Percentiles rank a stretch among this genome's conserved stretches.
These are phyloP conservation scores for Lepetodrilus schrolli DNA, from an alignment of 2,888 invertebrate species.

Conservation along the genomic window DNA sequence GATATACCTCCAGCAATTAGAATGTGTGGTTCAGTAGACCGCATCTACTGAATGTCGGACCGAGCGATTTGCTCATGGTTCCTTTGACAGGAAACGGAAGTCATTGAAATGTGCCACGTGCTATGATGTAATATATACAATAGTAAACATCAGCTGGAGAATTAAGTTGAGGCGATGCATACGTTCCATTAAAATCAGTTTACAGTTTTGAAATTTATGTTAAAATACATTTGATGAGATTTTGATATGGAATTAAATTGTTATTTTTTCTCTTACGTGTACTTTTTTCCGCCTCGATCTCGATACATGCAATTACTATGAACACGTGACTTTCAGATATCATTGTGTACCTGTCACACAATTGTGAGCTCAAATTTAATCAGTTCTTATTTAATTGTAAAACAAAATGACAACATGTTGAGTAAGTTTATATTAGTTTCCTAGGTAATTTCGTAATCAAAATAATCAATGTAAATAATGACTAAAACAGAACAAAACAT, in stretches of 20 bases:
- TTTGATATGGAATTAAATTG: slow-evolving; percentile 17
- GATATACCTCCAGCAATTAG: not conserved
- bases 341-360: not conserved
- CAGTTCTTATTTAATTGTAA: no score
- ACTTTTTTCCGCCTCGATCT: slow-evolving; percentile 8
- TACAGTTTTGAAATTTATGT: not conserved
- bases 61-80: not conserved
- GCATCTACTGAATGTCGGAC: slow-evolving; percentile 7
- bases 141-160: not conserved
- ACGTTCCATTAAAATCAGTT: not conserved
- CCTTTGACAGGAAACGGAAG: slow-evolving; percentile 18
- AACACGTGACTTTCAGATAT: not conserved
- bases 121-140: not conserved
- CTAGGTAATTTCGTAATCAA: no score
- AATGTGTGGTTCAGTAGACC: not conserved
- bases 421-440: no score
- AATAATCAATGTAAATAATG: no score
- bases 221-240: slow-evolving; percentile 16
- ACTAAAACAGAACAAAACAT: no score
- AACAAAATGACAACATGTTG: no score
- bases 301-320: not conserved
- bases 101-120: slow-evolving; percentile 1
- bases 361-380: no score
- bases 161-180: not conserved
- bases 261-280: slow-evolving; percentile 4